Evolutionary conservation across 2,888 invertebrate species (phyloP).

Genomic region (Stenoptilia bipunctidactyla): DNA sequence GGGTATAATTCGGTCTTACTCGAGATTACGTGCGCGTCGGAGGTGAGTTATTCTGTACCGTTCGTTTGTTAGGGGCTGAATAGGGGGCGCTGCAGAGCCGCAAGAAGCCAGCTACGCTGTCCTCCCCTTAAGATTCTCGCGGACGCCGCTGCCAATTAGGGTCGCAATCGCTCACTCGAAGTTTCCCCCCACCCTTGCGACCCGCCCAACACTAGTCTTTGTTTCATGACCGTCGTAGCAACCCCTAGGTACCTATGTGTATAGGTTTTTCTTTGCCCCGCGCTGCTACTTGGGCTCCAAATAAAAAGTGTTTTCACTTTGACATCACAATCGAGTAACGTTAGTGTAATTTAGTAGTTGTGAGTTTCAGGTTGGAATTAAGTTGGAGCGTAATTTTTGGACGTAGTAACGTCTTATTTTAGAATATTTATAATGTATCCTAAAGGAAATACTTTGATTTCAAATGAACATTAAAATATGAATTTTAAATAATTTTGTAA

Average conservation of each 20-base stretch:
- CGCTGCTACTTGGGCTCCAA: conserved; percentile 50
- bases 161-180: conserved; percentile 69
- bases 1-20: conserved; percentile 67
- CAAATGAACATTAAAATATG: no score
- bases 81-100: conserved; percentile 20
- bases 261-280: conserved; percentile 17
- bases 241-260: no score
- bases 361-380: no score
- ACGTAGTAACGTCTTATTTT: no score
- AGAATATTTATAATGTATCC: no score
- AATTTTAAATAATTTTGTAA: no score
- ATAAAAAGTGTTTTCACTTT: conserved; percentile 64
- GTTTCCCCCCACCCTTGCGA: conserved; percentile 31
- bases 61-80: no score
- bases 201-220: conserved; percentile 43
- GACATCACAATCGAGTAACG: conserved; percentile 33
- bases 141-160: conserved; percentile 72
- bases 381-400: no score
- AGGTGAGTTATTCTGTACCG: conserved; percentile 15
- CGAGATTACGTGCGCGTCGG: conserved; percentile 63
- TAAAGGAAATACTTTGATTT: no score
- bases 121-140: conserved; percentile 72
- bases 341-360: no score
- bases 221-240: conserved; percentile 30
- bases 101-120: conserved; percentile 57